phyloP scores from a whole-genome alignment of 2,888 invertebrate species.

The Oasisia sp. region DNA sequence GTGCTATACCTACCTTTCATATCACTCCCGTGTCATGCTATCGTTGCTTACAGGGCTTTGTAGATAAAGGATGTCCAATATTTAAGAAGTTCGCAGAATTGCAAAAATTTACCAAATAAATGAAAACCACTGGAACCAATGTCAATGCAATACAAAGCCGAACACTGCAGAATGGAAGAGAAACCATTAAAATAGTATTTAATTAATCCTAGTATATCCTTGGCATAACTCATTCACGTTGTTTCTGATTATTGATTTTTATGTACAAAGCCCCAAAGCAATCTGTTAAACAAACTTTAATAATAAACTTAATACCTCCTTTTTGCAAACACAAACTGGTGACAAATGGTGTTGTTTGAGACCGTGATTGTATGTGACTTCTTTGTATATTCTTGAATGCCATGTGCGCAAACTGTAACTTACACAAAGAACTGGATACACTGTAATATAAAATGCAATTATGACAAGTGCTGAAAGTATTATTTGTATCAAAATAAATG shows the following conservation, averaged over 20 bases:
- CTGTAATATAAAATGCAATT: not conserved
- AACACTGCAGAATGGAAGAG: too few relatives aligned
- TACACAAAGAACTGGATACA: not conserved
- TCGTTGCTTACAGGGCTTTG: not conserved
- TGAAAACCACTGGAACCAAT: too few relatives aligned
- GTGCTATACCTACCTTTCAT: not conserved
- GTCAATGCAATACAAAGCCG: too few relatives aligned
- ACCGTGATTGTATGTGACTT: not conserved
- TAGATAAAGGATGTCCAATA: too few relatives aligned
- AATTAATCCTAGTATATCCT: too few relatives aligned
- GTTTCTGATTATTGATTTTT: too few relatives aligned
- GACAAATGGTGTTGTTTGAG: not conserved
- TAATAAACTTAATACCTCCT: not conserved
- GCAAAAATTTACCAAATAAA: too few relatives aligned
- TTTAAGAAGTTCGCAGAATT: too few relatives aligned
- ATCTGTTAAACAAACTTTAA: not conserved
- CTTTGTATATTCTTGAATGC: not conserved
- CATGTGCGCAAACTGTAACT: not conserved
- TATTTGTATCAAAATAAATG: constrained; percentile 17
- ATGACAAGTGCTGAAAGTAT: not conserved
- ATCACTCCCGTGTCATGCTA: too few relatives aligned
- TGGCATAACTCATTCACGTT: too few relatives aligned
- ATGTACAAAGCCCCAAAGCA: not conserved
- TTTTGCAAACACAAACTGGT: not conserved
- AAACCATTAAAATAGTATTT: too few relatives aligned